Evolutionary conservation across 2,888 invertebrate genomes (phyloP).

Genomic region (Drosophila bunnanda): DNA sequence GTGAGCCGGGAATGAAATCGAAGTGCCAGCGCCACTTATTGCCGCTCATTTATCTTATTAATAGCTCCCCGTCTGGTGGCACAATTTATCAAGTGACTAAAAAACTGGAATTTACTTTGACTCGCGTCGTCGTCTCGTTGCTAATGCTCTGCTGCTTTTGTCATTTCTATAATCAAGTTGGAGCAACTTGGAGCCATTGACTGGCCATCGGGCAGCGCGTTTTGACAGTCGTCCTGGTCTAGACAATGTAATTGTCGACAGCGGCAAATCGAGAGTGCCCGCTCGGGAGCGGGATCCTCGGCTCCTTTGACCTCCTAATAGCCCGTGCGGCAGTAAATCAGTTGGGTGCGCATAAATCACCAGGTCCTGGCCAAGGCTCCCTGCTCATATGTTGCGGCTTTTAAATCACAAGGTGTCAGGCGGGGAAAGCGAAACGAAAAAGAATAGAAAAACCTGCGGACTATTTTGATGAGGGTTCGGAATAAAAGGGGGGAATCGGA

Average conservation of each 20-base stretch:
- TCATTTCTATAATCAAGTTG: conserved; percentile 75
- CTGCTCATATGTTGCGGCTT: conserved; percentile 66
- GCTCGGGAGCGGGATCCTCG: not conserved
- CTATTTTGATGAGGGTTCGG: conserved; percentile 66
- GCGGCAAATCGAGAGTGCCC: conserved; percentile 40
- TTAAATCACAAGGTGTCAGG: conserved; percentile 77
- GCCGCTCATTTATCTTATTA: conserved; percentile 77
- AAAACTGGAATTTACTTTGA: conserved; percentile 43
- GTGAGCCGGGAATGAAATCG: conserved; percentile 36
- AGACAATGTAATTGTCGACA: conserved; percentile 72
- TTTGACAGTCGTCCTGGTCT: conserved; percentile 67
- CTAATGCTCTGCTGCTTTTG: conserved; percentile 58
- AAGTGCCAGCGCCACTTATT: conserved; percentile 66
- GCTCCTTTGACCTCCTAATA: conserved; percentile 53
- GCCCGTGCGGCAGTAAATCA: conserved; percentile 68
- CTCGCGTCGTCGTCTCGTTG: conserved; percentile 32
- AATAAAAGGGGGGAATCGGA: conserved; percentile 27
- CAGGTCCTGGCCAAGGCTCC: conserved; percentile 50
- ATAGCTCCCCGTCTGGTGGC: conserved; percentile 53
- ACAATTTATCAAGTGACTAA: conserved; percentile 70
- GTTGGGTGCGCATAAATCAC: conserved; percentile 66
- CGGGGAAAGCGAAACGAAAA: conserved; percentile 14
- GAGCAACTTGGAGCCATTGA: conserved; percentile 44
- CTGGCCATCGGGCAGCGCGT: conserved; percentile 17
- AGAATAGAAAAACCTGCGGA: conserved; percentile 5